Conservation (phyloP, 2,888 invertebrate genomes). For the Ellobium chinense region DNA sequence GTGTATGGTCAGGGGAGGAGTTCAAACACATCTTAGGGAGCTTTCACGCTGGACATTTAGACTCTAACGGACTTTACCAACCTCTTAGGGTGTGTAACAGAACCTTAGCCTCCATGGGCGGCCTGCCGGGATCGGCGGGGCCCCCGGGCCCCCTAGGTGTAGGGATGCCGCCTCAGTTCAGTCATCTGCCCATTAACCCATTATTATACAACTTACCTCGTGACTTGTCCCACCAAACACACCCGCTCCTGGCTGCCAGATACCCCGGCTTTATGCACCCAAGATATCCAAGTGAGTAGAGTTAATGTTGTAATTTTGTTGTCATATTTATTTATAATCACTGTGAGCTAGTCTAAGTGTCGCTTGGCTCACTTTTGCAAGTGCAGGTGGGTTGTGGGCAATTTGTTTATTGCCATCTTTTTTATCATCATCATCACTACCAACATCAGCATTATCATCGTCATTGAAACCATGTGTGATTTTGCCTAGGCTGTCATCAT, state of each 20-base stretch:
- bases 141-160: constrained; percentile 6
- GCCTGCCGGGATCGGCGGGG: constrained; percentile 24
- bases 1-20: constrained; percentile 47
- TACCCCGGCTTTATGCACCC: constrained; percentile 53
- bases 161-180: constrained; percentile 41
- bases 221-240: constrained; percentile 47
- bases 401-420: too few relatives aligned
- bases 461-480: too few relatives aligned
- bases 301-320: too few relatives aligned
- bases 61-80: constrained; percentile 46
- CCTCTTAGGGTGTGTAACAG: constrained; percentile 51
- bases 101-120: constrained; percentile 44
- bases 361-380: too few relatives aligned
- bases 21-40: constrained; percentile 50
- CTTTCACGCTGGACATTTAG: constrained; percentile 31
- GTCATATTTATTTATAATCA: too few relatives aligned
- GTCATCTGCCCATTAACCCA: constrained; percentile 48
- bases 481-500: too few relatives aligned
- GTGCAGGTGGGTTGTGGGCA: too few relatives aligned
- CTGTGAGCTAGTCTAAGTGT: too few relatives aligned
- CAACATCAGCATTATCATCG: too few relatives aligned
- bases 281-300: constrained; percentile 52
- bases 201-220: constrained; percentile 49
- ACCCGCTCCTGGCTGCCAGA: constrained; percentile 48
- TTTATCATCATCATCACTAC: too few relatives aligned